Evolutionary conservation across 1,140 invertebrate genomes (phyloP), one percentile per base, ranked within the genome.

Genomic region (Lucilia cuprina): DNA sequence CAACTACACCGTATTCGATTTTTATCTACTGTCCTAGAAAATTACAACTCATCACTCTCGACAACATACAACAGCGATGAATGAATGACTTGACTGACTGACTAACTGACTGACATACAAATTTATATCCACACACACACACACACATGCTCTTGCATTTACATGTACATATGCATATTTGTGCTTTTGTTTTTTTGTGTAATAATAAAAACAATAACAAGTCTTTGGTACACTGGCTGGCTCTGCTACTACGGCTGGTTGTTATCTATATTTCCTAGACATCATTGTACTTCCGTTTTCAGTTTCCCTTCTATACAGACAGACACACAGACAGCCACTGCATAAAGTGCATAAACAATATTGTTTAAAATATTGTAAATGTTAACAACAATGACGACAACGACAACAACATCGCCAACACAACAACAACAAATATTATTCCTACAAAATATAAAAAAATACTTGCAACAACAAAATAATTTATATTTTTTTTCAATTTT

Each of bases 1-100:
- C 41, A 21, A 80, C 12, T 12, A 35, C 12, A 10, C n/a, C 1
- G 30, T 77, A 35, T 77, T 77, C 74, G 74, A 41, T 77, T 35
- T 77, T 77, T 35, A 77, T 35, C 74, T 77, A 77, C 77, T 80
- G 77, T 80, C 77, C 77, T 49, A 80, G 77, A 80, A 80, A 80
- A 80, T 80, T 80, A 80, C 77, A 80, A 80, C 41, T 80, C 77
- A 80, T 80, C 77, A 80, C 74, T 55, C 50, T n/a, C 17, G 3
- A 5, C 50, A 55, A 1, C 17, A 13, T 55, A 12, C 50, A 41
- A 41, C 41, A 41, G 41, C 41, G 41, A 41, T 41, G 41, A 41
- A 41, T 41, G 41, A 41, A 41, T 41, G 41, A 41, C 41, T 41
- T 41, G 41, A 10, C 41, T 41, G 35, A 41, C 35, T 41, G 41